Conservation (phyloP, 35 echinoderm and acorn worm species). For the Stichopus chloronotus region DNA sequence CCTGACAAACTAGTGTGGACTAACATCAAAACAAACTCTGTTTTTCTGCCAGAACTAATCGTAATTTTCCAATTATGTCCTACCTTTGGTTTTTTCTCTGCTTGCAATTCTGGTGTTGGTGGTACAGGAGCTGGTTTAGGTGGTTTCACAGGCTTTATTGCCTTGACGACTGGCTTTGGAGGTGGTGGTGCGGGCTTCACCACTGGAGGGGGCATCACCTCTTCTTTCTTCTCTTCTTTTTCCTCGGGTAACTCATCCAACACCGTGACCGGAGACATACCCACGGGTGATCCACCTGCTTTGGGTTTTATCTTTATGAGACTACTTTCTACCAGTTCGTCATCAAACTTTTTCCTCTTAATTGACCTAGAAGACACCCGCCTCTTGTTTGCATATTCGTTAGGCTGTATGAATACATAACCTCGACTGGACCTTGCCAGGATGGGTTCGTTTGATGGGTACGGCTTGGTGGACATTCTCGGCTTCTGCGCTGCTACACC, state of each 20-base stretch:
- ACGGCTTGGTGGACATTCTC: constrained; percentile 32
- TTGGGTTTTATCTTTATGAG: constrained; percentile 67
- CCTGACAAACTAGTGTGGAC: too few relatives aligned
- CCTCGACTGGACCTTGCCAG: constrained; percentile 47
- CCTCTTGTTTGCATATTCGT: constrained; percentile 75
- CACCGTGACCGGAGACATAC: background rate
- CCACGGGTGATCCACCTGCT: constrained; percentile 30
- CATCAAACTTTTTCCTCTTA: constrained; percentile 99
- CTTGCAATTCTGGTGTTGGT: constrained; percentile 16
- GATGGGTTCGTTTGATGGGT: constrained; percentile 36
- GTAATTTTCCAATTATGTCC: too few relatives aligned
- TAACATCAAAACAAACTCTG: too few relatives aligned
- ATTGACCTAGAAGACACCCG: constrained; percentile 93
- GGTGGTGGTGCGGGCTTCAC: constrained; percentile 47
- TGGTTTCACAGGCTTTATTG: constrained; percentile 27
- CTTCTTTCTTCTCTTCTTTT: constrained; percentile 70
- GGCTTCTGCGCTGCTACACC: background rate
- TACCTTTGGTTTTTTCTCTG: constrained; percentile 59
- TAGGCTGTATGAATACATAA: constrained; percentile 45
- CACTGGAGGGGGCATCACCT: constrained; percentile 43
- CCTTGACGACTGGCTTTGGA: constrained; percentile 37
- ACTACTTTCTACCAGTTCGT: constrained; percentile 98
- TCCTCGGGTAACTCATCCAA: constrained; percentile 6
- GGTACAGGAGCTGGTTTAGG: constrained; percentile 37
- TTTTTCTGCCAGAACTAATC: too few relatives aligned